phyloP scores from a whole-genome alignment of 2,113 vertebrate species.

The Dascyllus trimaculatus region DNA sequence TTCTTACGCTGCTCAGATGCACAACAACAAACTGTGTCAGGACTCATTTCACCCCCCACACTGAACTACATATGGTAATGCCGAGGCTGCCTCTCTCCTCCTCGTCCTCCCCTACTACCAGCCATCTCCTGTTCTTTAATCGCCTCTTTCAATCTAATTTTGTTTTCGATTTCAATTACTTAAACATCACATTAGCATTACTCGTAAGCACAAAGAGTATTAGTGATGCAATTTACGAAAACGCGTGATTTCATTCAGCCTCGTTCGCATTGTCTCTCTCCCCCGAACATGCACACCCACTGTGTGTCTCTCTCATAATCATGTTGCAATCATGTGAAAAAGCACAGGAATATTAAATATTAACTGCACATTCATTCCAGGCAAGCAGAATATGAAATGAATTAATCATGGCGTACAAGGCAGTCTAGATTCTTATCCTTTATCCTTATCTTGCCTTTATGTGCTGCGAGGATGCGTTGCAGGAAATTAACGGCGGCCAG shows the following conservation, averaged over 20 bases:
- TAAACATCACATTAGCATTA: conserved; percentile 50
- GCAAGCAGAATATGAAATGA: conserved; percentile 76
- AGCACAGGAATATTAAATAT: conserved; percentile 78
- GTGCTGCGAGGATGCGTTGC: conserved; percentile 27
- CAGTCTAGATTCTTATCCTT: conserved; percentile 64
- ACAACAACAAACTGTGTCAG: conserved; percentile 61
- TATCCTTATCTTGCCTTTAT: conserved; percentile 44
- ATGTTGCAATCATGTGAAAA: conserved; percentile 72
- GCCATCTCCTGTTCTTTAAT: conserved; percentile 26
- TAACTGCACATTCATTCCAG: conserved; percentile 78
- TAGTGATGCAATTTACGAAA: conserved; percentile 44
- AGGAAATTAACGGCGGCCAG: conserved; percentile 60
- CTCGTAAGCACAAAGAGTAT: conserved; percentile 48
- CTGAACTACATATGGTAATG: conserved; percentile 44
- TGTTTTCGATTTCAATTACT: conserved; percentile 61
- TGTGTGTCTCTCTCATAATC: conserved; percentile 37
- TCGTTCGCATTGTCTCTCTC: conserved; percentile 3
- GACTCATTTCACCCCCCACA: conserved; percentile 31
- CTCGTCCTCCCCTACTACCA: neutral
- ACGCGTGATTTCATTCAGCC: conserved; percentile 4
- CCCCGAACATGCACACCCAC: conserved; percentile 14
- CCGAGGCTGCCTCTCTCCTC: conserved; percentile 7
- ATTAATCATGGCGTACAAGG: conserved; percentile 78
- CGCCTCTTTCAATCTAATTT: conserved; percentile 51
- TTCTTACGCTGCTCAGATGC: conserved; percentile 32